Evolutionary conservation across 1,140 invertebrate species (phyloP).

Genomic region (Armadillidium nasatum): DNA sequence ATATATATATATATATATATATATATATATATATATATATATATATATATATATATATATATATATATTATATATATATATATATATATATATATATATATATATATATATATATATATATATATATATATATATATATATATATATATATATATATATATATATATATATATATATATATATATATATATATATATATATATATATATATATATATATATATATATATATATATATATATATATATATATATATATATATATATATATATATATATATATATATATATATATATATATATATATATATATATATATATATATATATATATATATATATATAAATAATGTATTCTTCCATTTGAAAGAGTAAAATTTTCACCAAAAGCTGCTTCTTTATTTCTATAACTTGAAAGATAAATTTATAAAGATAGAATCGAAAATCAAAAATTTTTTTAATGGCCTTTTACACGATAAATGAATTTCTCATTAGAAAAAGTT

Average conservation of each 20-base stretch:
- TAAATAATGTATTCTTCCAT: too few relatives aligned
- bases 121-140: too few relatives aligned
- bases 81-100: slow-evolving; percentile 6
- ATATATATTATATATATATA: not conserved
- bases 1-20: not conserved
- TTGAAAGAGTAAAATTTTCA: too few relatives aligned
- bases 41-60: not conserved
- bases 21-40: not conserved
- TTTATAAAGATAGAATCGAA: too few relatives aligned
- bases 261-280: not conserved
- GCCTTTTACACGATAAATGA: too few relatives aligned
- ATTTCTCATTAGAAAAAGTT: too few relatives aligned
- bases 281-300: slow-evolving; percentile 1
- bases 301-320: slow-evolving; percentile 13
- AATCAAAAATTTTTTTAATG: too few relatives aligned
- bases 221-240: not conserved
- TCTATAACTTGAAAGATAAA: too few relatives aligned
- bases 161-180: not conserved
- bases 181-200: not conserved
- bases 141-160: too few relatives aligned
- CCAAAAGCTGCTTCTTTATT: too few relatives aligned
- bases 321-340: not conserved
- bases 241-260: not conserved
- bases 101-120: too few relatives aligned
- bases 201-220: not conserved